Evolutionary conservation across 2,888 invertebrate genomes (phyloP), one percentile per base, ranked within the genome.

Genomic region (Resseliella maxima): DNA sequence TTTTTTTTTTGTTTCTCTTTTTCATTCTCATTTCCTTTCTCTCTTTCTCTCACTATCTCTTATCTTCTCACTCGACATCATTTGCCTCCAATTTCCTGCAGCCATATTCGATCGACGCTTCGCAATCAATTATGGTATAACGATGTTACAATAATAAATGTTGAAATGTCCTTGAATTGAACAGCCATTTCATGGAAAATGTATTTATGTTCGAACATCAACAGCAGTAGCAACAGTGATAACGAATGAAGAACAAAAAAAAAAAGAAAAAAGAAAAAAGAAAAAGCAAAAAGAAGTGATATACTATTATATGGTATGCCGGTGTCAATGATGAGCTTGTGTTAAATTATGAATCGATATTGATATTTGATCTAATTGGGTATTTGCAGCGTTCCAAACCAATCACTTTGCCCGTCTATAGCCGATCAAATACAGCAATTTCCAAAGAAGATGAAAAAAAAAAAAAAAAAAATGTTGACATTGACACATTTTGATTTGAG

Each of bases 311-410:
- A 18, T 35, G 72, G n/a, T n/a, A 72, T 72, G 72, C 31, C 31
- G 6, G 72, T 15, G 31, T 72, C 72, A 15, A 72, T 72, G 72
- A 72, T 72, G 72, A 72, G 72, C 31, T 72, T 72, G 72, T 15
- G 12, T 15, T 72, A 31, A 72, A 15, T 15, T 24, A 8, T 24
- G 59, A 59, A 59, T 72, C 72, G 72, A 72, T 72, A 72, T 59
- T 72, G 72, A 72, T 72, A 72, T 35, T 72, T 72, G 72, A 72
- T 72, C 72, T 72, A 72, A 72, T 72, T 72, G 72, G 72, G 72
- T 8, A 12, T 72, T 35, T 50, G 46, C 12, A 41, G 41, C 35
- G 15, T 15, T 72, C 1, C 72, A 15, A 5, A 15, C 31, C 5
- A 72, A 72, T 12, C 72, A 72, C n/a, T 31, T 35, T 18, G 3